A percentile compares a stretch with the other conserved stretches of the same genome.
Evolutionary conservation across 2,113 vertebrate species (phyloP).

Genomic region (Rhombomys opimus): DNA sequence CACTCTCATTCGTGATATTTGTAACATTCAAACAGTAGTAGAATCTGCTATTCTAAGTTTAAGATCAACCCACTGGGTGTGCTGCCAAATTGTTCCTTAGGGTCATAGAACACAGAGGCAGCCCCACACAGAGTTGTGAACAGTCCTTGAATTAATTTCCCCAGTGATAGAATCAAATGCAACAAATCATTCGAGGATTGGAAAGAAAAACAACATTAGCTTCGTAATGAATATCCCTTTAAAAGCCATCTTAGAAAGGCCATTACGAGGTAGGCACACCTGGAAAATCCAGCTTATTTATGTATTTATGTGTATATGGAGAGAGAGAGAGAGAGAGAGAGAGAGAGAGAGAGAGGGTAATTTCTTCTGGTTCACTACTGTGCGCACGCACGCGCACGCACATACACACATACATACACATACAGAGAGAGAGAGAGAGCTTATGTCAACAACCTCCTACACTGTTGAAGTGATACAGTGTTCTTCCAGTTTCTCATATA

Average conservation of each 20-base stretch:
- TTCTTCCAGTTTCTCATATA: neutral
- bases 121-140: neutral
- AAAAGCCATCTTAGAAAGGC: slow-evolving; percentile 43
- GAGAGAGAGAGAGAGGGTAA: neutral
- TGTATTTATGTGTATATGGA: neutral
- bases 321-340: neutral
- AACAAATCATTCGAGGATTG: neutral
- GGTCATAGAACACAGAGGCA: neutral
- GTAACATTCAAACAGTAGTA: neutral
- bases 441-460: neutral
- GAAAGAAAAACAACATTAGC: neutral
- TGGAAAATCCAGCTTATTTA: slow-evolving; percentile 2
- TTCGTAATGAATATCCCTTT: neutral
- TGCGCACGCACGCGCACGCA: accelerated
- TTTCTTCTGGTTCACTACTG: neutral
- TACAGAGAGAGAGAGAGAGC: no score
- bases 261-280: slow-evolving; percentile 36
- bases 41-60: slow-evolving; percentile 2
- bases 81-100: slow-evolving; percentile 14
- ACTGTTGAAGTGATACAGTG: neutral
- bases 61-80: neutral
- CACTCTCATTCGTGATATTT: neutral
- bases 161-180: slow-evolving; percentile 15
- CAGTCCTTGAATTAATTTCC: slow-evolving; percentile 57
- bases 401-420: neutral